Evolutionary conservation across 2,888 invertebrate genomes (phyloP).

Genomic region (Stegophylla sp.): DNA sequence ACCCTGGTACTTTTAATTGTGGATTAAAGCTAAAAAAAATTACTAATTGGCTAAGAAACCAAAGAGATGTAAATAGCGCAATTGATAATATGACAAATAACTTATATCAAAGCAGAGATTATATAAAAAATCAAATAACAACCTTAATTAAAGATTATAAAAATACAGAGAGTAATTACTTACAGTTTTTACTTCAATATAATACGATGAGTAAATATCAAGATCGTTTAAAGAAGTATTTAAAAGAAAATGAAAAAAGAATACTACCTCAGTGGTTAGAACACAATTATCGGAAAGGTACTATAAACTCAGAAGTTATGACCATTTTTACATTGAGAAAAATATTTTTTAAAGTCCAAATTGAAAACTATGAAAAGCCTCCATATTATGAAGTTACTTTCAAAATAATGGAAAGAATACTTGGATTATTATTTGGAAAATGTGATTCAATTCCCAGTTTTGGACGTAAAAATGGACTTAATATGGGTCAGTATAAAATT

Average conservation of each 20-base stretch:
- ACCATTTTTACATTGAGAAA: constrained; percentile 38
- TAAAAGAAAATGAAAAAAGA: constrained; percentile 9
- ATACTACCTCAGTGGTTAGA: constrained; percentile 45
- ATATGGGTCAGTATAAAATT: constrained; percentile 32
- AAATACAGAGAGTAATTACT: constrained; percentile 29
- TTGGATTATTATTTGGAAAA: constrained; percentile 41
- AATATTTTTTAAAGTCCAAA: constrained; percentile 40
- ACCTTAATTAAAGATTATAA: constrained; percentile 31
- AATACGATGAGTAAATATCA: constrained; percentile 24
- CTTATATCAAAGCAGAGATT: constrained; percentile 2
- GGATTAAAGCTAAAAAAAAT: constrained; percentile 44
- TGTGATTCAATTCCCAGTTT: background rate
- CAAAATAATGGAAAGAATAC: constrained; percentile 22
- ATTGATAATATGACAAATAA: constrained; percentile 34
- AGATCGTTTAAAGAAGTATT: constrained; percentile 8
- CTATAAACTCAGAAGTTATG: constrained; percentile 28
- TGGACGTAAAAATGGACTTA: constrained; percentile 44
- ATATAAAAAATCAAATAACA: constrained; percentile 31
- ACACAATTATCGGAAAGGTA: constrained; percentile 34
- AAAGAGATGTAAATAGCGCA: constrained; percentile 21
- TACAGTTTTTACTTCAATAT: constrained; percentile 25
- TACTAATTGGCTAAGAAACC: constrained; percentile 32
- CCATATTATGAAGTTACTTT: constrained; percentile 28
- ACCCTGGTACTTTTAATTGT: background rate
- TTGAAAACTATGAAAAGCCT: constrained; percentile 16